Evolutionary conservation across 1,140 invertebrate genomes (phyloP), one percentile per base, ranked within the genome.

Genomic region (Nylanderia fulva): DNA sequence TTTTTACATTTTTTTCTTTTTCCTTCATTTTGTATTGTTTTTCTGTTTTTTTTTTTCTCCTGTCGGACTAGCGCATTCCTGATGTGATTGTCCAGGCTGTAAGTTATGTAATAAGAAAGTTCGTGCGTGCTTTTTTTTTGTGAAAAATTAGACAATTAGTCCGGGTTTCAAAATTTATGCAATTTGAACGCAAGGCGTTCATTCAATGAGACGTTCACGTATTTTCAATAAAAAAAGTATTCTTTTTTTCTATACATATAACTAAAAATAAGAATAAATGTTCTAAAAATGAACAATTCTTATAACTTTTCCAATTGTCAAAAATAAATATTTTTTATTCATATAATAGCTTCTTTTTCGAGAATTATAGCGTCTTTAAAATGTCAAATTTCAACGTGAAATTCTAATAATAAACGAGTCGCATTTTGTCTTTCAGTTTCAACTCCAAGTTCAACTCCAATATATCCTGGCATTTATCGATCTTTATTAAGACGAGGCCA

Each of bases 61-160:
- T 52, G n/a, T 21, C 29, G 42, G 58, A 84, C 71, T 76, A 56
- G 39, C 39, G 42, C 18, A 21, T n/a, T 13, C 42, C 33, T 18
- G n/a, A 21, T 61, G 66, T 82, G n/a, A n/a, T n/a, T n/a, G 61
- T 75, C 75, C 45, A 36, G 21, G 24, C 29, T 58, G n/a, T n/a
- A 66, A 56, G 42, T 71, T 71, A 48, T 36, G 52, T 36, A 82
- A 82, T 71, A 82, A 82, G 52, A 69, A 77, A 71, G 39, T 52
- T 56, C 15, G 13, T 21, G 36, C 11, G 33, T 21, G 27, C 21
- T 15, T n/a, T n/a, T n/a, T n/a, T n/a, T n/a, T 15, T 29, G 24
- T 8, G 29, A 58, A 29, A 56, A 82, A 71, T 71, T 71, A 72
- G n/a, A 11, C 45, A 82, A 82, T 58, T 71, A 54, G n/a, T 29